phyloP scores from a whole-genome alignment of 1,140 invertebrate genomes.

The Acromyrmex charruanus region DNA sequence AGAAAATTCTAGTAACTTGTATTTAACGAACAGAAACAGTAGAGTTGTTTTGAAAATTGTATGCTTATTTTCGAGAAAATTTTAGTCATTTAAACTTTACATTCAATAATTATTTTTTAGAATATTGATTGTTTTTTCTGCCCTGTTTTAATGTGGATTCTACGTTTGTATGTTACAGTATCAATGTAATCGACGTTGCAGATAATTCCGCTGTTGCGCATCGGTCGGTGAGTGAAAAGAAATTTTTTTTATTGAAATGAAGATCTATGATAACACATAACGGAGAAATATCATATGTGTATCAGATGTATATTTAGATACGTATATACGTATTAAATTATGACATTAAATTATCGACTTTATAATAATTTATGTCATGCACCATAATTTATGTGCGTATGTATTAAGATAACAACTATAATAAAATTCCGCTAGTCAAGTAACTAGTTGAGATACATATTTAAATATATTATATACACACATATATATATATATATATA shows the following conservation, averaged over 20 bases:
- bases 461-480: background rate
- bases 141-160: background rate
- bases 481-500: too few relatives aligned
- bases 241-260: background rate
- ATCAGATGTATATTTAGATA: background rate
- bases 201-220: background rate
- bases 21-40: too few relatives aligned
- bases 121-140: background rate
- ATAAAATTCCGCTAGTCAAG: background rate
- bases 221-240: background rate
- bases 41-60: too few relatives aligned
- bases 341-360: background rate
- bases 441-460: background rate
- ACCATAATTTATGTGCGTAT: background rate
- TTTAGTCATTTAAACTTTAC: background rate
- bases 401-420: background rate
- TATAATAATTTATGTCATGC: constrained; percentile 38
- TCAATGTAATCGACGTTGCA: background rate
- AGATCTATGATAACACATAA: background rate
- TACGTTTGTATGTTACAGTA: background rate
- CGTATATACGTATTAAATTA: too few relatives aligned
- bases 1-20: too few relatives aligned
- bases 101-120: background rate
- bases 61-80: too few relatives aligned
- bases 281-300: too few relatives aligned